Base-by-base conservation (phyloP, 2,797 vertebrate species). In the Buceros bicornis region DNA sequence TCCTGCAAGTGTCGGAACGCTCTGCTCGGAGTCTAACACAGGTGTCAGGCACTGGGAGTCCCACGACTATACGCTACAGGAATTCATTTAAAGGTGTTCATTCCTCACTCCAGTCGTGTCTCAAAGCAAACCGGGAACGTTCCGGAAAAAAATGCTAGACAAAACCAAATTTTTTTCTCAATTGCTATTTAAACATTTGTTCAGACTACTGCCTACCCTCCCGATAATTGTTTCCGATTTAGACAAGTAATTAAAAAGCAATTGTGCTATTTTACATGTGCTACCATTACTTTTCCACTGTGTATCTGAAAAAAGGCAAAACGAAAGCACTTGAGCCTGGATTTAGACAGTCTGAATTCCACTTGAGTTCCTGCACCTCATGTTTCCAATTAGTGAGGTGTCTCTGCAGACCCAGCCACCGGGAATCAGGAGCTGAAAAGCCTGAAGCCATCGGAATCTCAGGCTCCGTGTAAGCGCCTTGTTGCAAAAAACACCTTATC, bases 171-270 rank as follows among this genome's bases (percentile, higher is more conserved):
- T 15, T 25, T 88, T 88, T 51, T 78, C 43, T 82, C 61, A 92
- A 53, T 57, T 92, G 31, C 47, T 74, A 37, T 86, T 90, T 60
- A 88, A 95, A 76, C 79, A 82, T 90, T 96, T 93, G 77, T 76
- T 93, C 82, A 94, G 77, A 40, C 62, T 93, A 79, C 76, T 56
- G 54, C 66, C 77, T 88, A 56, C 76, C 73, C 79, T 83, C 82
- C 51, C 1, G 7, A 33, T 87, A 91, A 94, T 66, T 87, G 85
- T 62, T 90, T 91, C 70, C 70, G 87, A 96, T 95, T 96, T 84
- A 96, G 62, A 83, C 21, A 69, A 90, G 89, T 95, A 96, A 96
- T 95, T 96, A 96, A 96, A 95, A 95, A 88, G 89, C 76, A 95
- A 93, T 88, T 95, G 91, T 62, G 87, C 24, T 72, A 70, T 95